Evolutionary conservation across 2,888 invertebrate genomes (phyloP), one percentile per base, ranked within the genome.

Genomic region (Drosophila buzzatii): DNA sequence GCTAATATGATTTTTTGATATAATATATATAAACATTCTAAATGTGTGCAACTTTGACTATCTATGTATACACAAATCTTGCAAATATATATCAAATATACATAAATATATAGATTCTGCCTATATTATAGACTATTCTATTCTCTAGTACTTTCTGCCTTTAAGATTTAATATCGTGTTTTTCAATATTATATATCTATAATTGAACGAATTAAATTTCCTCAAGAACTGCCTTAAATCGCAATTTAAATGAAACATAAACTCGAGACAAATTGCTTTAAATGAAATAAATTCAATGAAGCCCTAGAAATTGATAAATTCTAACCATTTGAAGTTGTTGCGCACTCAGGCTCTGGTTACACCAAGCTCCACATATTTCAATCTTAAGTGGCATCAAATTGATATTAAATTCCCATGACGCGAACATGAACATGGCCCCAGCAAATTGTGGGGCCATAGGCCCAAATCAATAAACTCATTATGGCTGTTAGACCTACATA

Each of bases 401-500:
- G 84, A 77, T 80, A 86, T 83, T 86, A 73, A 80, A 80, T 80
- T 71, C 74, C 77, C 77, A 68, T 70, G 79, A 66, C 72, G 52
- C 55, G 69, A 59, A 69, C 66, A 73, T 62, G 70, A 67, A 58
- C 57, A 62, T 53, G 62, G 60, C 37, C 41, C 35, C 67, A 63
- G 60, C 61, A 74, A 79, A 51, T 60, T 70, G 71, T 61, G 68
- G 53, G 69, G 61, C 49, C 49, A 18, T 66, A 60, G 56, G 27
- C 66, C 59, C 59, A 77, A 80, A 80, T 80, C 80, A 80, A 80
- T 80, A 80, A 80, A 80, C 75, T 80, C 79, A 77, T 80, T 80
- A 80, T 80, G 61, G 44, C 44, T 10, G 27, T 33, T 35, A 16
- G 18, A 53, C 23, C 23, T 20, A 37, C 14, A 55, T n/a, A 27